phyloP scores from a whole-genome alignment of 2,888 invertebrate genomes.

The Chrysolina oricalcia region DNA sequence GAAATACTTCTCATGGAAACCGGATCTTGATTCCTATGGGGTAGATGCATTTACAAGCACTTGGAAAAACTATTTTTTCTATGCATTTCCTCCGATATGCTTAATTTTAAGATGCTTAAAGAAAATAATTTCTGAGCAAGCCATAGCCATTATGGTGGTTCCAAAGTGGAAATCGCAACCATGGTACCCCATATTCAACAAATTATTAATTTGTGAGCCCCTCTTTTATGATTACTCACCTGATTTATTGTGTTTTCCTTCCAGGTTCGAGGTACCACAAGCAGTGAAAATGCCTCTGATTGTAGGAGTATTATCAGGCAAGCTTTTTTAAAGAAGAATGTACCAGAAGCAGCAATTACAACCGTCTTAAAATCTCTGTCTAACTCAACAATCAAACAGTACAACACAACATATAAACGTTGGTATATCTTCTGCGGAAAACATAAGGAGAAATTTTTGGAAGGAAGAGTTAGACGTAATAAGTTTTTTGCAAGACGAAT shows the following conservation, averaged over 20 bases:
- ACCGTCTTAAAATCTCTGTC: slow-evolving; percentile 32
- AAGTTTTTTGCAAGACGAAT: not conserved
- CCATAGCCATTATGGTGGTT: slow-evolving; percentile 35
- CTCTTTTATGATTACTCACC: slow-evolving; percentile 1
- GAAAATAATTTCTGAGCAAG: slow-evolving; percentile 35
- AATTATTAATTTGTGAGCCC: slow-evolving; percentile 15
- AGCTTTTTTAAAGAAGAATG: slow-evolving; percentile 40
- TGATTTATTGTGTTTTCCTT: slow-evolving; percentile 28
- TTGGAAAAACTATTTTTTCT: slow-evolving; percentile 46
- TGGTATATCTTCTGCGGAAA: no score
- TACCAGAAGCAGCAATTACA: slow-evolving; percentile 31
- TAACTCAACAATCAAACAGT: slow-evolving; percentile 14
- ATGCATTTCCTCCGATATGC: slow-evolving; percentile 51
- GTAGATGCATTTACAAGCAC: slow-evolving; percentile 48
- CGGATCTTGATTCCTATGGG: slow-evolving; percentile 42
- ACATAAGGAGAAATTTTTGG: no score
- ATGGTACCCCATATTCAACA: slow-evolving; percentile 17
- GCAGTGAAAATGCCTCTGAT: slow-evolving; percentile 46
- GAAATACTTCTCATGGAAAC: slow-evolving; percentile 46
- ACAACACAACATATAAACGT: not conserved
- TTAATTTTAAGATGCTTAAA: slow-evolving; percentile 27
- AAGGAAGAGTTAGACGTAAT: not conserved
- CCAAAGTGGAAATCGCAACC: slow-evolving; percentile 26
- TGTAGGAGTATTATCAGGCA: slow-evolving; percentile 54
- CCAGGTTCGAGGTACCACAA: slow-evolving; percentile 17